Evolutionary conservation across 2,888 invertebrate species (phyloP).

Genomic region (Dryomyza anilis): DNA sequence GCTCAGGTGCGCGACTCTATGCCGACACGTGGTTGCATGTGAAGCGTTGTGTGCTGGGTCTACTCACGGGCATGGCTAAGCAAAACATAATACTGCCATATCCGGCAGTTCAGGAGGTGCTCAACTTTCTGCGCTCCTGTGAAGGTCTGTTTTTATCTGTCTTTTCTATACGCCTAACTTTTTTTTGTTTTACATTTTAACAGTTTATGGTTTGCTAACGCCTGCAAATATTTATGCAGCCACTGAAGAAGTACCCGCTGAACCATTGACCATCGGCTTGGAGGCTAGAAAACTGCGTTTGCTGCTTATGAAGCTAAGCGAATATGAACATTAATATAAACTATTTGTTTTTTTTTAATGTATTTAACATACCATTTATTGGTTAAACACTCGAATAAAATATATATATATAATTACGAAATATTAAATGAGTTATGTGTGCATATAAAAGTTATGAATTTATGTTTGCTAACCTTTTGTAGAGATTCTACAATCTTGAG

Average conservation of each 20-base stretch:
- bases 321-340: constrained; percentile 51
- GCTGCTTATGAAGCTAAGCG: constrained; percentile 56
- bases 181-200: too few relatives aligned
- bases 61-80: constrained; percentile 83
- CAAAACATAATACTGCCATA: constrained; percentile 83
- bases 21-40: constrained; percentile 99
- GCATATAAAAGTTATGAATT: neutral
- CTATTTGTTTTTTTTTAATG: neutral
- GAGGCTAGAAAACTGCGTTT: constrained; percentile 58
- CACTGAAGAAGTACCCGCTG: constrained; percentile 52
- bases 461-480: too few relatives aligned
- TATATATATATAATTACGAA: neutral
- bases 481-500: too few relatives aligned
- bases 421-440: neutral
- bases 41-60: constrained; percentile 89
- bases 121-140: constrained; percentile 84
- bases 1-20: constrained; percentile 74
- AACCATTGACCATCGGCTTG: constrained; percentile 58
- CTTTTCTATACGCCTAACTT: too few relatives aligned
- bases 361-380: too few relatives aligned
- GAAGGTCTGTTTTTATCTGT: constrained; percentile 75
- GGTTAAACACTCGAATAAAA: constrained; percentile 1
- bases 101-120: constrained; percentile 79
- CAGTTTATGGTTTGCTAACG: constrained; percentile 57
- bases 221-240: constrained; percentile 55